A percentile compares a stretch with the other conserved stretches of the same genome.
phyloP scores from a whole-genome alignment of 1,140 invertebrate species.

The Kradibia gibbosae region DNA sequence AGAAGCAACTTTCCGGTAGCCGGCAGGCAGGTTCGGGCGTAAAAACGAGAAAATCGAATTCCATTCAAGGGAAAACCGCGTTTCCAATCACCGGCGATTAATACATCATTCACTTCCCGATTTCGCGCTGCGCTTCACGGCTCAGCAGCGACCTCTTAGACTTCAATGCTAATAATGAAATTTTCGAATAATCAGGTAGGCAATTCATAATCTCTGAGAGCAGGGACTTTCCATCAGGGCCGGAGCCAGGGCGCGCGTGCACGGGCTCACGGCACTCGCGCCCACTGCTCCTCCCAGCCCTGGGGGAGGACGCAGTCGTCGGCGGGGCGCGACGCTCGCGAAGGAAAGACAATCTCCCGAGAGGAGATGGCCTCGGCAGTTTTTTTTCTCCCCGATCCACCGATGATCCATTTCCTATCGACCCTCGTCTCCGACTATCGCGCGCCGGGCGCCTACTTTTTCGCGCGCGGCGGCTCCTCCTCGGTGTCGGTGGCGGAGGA shows the following conservation, averaged over 20 bases:
- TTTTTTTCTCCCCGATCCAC: constrained; percentile 62
- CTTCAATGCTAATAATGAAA: constrained; percentile 69
- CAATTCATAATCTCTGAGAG: constrained; percentile 67
- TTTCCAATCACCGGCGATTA: constrained; percentile 42
- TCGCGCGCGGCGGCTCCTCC: not conserved
- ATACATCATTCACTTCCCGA: constrained; percentile 42
- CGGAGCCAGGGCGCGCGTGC: constrained; percentile 45
- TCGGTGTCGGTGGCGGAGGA: not conserved
- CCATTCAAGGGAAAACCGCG: constrained; percentile 40
- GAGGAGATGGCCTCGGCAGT: constrained; percentile 70
- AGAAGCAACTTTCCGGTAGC: constrained; percentile 13
- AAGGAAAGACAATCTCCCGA: constrained; percentile 72
- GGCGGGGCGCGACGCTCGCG: constrained; percentile 5
- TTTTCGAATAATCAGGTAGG: constrained; percentile 70
- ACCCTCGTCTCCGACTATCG: constrained; percentile 57
- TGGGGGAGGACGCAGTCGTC: constrained; percentile 38
- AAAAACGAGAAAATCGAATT: constrained; percentile 40
- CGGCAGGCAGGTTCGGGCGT: not conserved
- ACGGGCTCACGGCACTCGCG: too few relatives aligned
- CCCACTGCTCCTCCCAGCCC: not conserved
- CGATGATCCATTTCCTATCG: constrained; percentile 73
- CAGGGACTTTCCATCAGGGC: constrained; percentile 68
- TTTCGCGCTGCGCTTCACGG: not conserved
- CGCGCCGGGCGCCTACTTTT: too few relatives aligned
- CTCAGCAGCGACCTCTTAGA: constrained; percentile 34